Evolutionary conservation across 2,888 invertebrate genomes (phyloP), one percentile per base, ranked within the genome.

Genomic region (Erebia ligea): DNA sequence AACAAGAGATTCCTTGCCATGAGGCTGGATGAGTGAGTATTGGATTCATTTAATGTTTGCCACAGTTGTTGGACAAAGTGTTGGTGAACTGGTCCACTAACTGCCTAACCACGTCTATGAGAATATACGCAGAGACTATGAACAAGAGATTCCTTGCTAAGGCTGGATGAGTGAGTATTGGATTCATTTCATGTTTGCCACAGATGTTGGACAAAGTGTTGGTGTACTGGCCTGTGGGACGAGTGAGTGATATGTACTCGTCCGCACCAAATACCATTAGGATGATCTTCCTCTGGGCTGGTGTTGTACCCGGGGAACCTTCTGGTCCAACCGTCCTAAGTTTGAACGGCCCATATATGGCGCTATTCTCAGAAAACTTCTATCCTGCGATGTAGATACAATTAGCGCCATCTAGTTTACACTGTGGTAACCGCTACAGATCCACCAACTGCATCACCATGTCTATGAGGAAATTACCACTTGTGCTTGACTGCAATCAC

Each of bases 91-190:
- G 95, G 95, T 79, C 83, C 0, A 86, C 90, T 0, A 93, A 93
- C 17, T 85, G 84, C 61, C 89, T 93, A 15, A 94, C 94, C 0
- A 91, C 90, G 0, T 88, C 94, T 0, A 82, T 92, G 81, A 87
- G 94, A 67, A 77, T 90, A 19, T 97, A 97, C 78, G 90, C 96
- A 0, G 97, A 97, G 82, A 81, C 81, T 0, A 84, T 94, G 11
- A 89, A 74, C 63, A 83, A 78, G 50, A 79, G 81, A 0, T 79
- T 88, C 5, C 70, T 83, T 11, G 79, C 74, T 1, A 66, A 57
- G 56, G 56, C 56, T 57, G 3, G 56, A 56, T 72, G 76, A 78
- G 92, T 91, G 69, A 87, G 90, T 86, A 50, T 50, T 50, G 50
- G n/a, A 6, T n/a, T 4, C 2, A n/a, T 15, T 15, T 48, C 10